phyloP scores from a whole-genome alignment of 2,888 invertebrate species.

The Aelia acuminata region DNA sequence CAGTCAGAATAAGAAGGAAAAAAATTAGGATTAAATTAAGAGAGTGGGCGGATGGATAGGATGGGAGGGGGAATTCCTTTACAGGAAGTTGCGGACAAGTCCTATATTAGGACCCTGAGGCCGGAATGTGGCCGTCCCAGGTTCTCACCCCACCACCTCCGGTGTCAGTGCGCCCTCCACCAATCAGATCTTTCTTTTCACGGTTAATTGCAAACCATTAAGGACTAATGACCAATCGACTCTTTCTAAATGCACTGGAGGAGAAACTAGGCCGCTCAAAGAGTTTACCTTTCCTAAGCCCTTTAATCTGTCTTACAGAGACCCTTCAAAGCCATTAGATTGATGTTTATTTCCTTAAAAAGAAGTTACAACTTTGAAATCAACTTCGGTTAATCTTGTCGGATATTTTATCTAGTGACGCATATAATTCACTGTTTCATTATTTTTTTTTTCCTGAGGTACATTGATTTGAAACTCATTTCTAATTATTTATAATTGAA shows the following conservation, averaged over 20 bases:
- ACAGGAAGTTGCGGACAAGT: neutral
- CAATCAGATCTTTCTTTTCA: conserved; percentile 1
- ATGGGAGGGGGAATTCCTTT: neutral
- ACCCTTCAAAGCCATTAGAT: neutral
- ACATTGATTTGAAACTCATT: no score
- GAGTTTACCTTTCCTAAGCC: neutral
- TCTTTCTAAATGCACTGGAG: neutral
- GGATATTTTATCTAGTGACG: neutral
- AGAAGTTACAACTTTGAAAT: neutral
- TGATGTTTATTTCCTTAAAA: neutral
- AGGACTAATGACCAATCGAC: neutral
- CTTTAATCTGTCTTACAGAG: neutral
- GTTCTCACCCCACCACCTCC: neutral
- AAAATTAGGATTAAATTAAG: conserved; percentile 42
- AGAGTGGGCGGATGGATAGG: neutral
- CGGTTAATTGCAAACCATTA: neutral
- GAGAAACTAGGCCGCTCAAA: neutral
- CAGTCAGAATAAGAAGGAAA: conserved; percentile 4
- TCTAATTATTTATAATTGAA: no score
- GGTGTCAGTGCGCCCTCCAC: neutral
- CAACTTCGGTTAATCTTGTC: neutral
- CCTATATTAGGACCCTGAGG: neutral
- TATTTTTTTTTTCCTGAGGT: no score
- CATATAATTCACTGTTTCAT: no score
- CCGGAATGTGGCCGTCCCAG: neutral